phyloP scores from a whole-genome alignment of 2,113 vertebrate genomes.

The Machaerirhynchus nigripectus region DNA sequence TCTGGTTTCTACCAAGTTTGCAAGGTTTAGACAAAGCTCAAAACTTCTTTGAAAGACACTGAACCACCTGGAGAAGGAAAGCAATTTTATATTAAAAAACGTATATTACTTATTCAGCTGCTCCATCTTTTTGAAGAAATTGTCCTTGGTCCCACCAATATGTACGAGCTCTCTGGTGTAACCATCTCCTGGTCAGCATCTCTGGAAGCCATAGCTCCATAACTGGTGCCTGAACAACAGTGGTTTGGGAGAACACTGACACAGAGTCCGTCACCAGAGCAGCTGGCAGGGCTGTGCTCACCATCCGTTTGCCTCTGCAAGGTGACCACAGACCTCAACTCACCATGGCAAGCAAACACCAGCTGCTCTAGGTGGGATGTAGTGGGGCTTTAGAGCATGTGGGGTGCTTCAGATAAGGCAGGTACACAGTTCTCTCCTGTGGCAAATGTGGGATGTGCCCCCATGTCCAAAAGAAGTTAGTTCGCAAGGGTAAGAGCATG shows the following conservation, averaged over 20 bases:
- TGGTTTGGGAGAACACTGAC: background rate
- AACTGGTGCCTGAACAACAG: background rate
- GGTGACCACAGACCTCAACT: background rate
- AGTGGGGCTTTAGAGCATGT: background rate
- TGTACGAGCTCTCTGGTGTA: background rate
- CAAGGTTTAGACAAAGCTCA: background rate
- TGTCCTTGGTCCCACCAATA: background rate
- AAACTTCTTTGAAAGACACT: background rate
- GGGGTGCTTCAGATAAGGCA: background rate
- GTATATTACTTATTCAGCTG: background rate
- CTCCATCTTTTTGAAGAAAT: background rate
- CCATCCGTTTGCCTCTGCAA: background rate
- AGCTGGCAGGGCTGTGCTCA: background rate
- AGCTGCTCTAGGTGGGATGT: background rate
- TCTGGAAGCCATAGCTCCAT: background rate
- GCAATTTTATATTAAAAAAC: background rate
- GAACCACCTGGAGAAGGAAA: background rate
- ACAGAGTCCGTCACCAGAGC: background rate
- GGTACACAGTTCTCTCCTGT: background rate
- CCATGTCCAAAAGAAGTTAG: background rate
- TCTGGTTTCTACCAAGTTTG: background rate
- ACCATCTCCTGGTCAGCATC: background rate
- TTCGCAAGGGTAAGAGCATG: background rate
- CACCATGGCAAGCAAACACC: rapidly evolving
- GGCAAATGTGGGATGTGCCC: background rate